These are phyloP conservation scores for Paracanthobrama guichenoti DNA, from an alignment of 2,113 vertebrate species.

Conservation along the genomic window DNA sequence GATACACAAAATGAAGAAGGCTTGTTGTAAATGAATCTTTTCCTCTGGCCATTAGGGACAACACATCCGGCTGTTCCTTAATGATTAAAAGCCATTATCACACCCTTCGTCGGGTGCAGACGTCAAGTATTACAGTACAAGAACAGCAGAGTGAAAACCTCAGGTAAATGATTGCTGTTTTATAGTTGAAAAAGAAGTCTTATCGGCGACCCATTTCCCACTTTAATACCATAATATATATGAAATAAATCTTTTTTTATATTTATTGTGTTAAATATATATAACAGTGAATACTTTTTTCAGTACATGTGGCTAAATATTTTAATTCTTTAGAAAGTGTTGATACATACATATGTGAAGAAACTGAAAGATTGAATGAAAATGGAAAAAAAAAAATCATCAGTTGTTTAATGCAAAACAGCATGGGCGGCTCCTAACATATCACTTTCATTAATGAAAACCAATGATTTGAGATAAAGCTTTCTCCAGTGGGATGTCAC, in stretches of 20 bases:
- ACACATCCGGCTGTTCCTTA: slow-evolving; percentile 62
- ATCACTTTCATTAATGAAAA: slow-evolving; percentile 82
- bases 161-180: slow-evolving; percentile 75
- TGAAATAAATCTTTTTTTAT: slow-evolving; percentile 74
- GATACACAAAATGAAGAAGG: slow-evolving; percentile 59
- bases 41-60: slow-evolving; percentile 48
- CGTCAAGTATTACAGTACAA: slow-evolving; percentile 57
- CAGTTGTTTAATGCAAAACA: slow-evolving; percentile 84
- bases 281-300: slow-evolving; percentile 86
- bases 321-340: slow-evolving; percentile 94
- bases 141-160: slow-evolving; percentile 73
- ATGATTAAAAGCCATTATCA: slow-evolving; percentile 77
- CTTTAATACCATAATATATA: slow-evolving; percentile 78
- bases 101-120: slow-evolving; percentile 59
- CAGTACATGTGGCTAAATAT: slow-evolving; percentile 94
- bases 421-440: slow-evolving; percentile 87
- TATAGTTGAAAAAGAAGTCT: slow-evolving; percentile 64
- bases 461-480: slow-evolving; percentile 87
- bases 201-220: slow-evolving; percentile 75
- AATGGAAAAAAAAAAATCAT: slow-evolving; percentile 64
- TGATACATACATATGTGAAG: slow-evolving; percentile 86
- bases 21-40: slow-evolving; percentile 50
- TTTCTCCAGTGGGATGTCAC: slow-evolving; percentile 87
- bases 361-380: slow-evolving; percentile 70
- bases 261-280: slow-evolving; percentile 89